phyloP scores from a whole-genome alignment of 1,140 invertebrate genomes.

The Calosoma granatense region DNA sequence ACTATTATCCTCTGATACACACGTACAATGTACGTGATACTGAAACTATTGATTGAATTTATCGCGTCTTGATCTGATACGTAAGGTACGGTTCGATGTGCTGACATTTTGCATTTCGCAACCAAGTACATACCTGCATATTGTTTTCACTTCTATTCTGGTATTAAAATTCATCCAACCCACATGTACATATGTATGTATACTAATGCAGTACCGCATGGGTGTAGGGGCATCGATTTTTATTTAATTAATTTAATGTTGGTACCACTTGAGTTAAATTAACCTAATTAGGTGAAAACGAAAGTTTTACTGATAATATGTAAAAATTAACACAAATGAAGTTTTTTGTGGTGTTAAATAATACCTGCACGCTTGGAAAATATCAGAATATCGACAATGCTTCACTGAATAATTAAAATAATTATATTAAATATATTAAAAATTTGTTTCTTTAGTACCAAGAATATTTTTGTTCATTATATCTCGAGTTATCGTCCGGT shows the following conservation, averaged over 20 bases:
- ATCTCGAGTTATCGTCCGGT: background rate
- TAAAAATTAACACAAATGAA: too few relatives aligned
- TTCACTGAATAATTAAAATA: too few relatives aligned
- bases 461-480: background rate
- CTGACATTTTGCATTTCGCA: slow-evolving; percentile 3
- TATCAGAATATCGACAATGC: too few relatives aligned
- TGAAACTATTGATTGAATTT: too few relatives aligned
- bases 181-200: background rate
- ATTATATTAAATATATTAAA: too few relatives aligned
- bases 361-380: background rate
- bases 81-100: too few relatives aligned
- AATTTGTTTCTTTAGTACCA: background rate
- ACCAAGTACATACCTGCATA: slow-evolving; percentile 7
- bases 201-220: background rate
- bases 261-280: background rate
- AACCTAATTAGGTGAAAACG: background rate
- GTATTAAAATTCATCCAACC: background rate
- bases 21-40: too few relatives aligned
- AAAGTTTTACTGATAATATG: background rate
- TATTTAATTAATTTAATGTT: background rate
- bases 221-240: too few relatives aligned
- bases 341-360: too few relatives aligned
- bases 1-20: too few relatives aligned
- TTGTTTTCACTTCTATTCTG: slow-evolving; percentile 1
- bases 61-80: too few relatives aligned